Evolutionary conservation across 1,140 invertebrate genomes (phyloP).

Genomic region (Diabrotica virgifera): DNA sequence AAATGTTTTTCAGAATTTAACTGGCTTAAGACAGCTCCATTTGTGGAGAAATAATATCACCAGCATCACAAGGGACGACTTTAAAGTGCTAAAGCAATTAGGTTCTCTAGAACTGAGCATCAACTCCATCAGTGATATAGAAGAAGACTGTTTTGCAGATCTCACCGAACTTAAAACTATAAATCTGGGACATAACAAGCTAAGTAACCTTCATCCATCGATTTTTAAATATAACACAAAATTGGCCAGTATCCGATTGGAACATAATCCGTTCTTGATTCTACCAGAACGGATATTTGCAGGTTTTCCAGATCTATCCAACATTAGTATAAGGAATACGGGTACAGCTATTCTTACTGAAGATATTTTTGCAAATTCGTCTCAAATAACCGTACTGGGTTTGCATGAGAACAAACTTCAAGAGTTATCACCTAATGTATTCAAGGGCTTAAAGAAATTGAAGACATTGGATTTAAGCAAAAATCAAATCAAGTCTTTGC

Average conservation of each 20-base stretch:
- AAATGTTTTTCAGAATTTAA: conserved; percentile 19
- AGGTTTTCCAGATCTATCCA: conserved; percentile 17
- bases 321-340: conserved; percentile 17
- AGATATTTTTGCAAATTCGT: conserved; percentile 15
- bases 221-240: conserved; percentile 11
- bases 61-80: conserved; percentile 16
- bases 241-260: conserved; percentile 9
- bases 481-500: conserved; percentile 24
- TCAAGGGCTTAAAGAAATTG: conserved; percentile 27
- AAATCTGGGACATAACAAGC: conserved; percentile 16
- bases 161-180: conserved; percentile 1
- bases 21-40: conserved; percentile 18
- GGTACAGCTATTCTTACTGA: conserved; percentile 4
- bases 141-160: conserved; percentile 6
- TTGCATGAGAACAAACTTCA: conserved; percentile 21
- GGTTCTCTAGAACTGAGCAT: conserved; percentile 23
- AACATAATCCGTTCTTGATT: conserved; percentile 11
- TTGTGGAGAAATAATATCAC: conserved; percentile 23
- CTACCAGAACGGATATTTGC: conserved; percentile 19
- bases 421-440: conserved; percentile 17
- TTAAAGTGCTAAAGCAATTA: conserved; percentile 22
- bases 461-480: conserved; percentile 28
- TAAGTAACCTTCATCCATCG: conserved; percentile 6
- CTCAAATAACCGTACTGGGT: conserved; percentile 9
- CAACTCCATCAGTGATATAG: conserved; percentile 3